Conservation (phyloP, 64 coral and sea anemone genomes). For the Dendronephthya gigantea region DNA sequence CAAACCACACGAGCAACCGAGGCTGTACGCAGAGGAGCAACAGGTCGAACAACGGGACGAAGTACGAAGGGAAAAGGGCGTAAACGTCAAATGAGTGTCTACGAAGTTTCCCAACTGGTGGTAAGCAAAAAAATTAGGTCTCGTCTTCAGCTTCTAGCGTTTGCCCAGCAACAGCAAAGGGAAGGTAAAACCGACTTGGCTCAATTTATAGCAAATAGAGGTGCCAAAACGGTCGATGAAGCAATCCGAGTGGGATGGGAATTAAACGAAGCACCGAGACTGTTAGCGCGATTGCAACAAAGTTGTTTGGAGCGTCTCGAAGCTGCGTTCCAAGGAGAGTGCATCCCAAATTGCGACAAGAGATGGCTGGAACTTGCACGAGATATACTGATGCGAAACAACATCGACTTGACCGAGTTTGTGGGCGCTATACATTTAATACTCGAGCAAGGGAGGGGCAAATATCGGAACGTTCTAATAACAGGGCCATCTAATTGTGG, state of each 20-base stretch:
- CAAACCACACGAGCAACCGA: no score
- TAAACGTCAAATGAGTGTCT: background rate
- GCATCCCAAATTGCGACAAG: no score
- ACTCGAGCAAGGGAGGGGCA: background rate
- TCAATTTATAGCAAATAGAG: no score
- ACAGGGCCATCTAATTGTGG: no score
- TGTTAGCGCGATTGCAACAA: no score
- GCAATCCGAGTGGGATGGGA: no score
- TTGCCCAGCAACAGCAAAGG: slow-evolving; percentile 32
- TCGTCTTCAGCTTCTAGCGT: slow-evolving; percentile 31
- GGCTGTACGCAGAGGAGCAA: no score
- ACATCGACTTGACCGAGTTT: background rate
- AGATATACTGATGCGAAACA: background rate
- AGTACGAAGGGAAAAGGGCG: background rate
- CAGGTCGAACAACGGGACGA: background rate
- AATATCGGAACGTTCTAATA: slow-evolving; percentile 35
- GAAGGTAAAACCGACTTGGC: slow-evolving; percentile 37
- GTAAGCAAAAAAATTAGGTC: no score
- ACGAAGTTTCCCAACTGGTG: slow-evolving; percentile 33
- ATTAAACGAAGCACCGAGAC: no score
- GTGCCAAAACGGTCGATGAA: no score
- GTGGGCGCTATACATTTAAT: background rate
- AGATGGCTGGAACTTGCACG: background rate
- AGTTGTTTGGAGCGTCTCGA: no score
- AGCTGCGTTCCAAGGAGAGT: no score